These are phyloP conservation scores for Dendrolimus punctatus DNA, from an alignment of 1,140 invertebrate species.

Conservation along the genomic window DNA sequence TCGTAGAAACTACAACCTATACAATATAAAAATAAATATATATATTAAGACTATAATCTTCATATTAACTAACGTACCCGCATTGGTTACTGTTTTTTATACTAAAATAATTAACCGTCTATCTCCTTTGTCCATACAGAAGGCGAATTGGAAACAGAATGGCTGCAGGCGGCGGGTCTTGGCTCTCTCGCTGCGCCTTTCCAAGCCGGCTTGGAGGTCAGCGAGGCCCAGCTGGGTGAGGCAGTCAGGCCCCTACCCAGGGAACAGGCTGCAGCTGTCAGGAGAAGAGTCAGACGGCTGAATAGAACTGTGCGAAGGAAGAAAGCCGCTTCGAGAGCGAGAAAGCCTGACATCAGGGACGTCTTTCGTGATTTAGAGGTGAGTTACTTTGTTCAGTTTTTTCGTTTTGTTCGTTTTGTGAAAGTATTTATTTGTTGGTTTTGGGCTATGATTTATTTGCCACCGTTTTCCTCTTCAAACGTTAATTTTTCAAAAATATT, in stretches of 20 bases:
- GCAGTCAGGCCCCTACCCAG: conserved; percentile 66
- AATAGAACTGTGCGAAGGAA: conserved; percentile 84
- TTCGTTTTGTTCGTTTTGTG: background rate
- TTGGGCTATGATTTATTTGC: too few relatives aligned
- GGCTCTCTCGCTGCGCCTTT: conserved; percentile 63
- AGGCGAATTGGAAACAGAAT: conserved; percentile 69
- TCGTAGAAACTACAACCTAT: too few relatives aligned
- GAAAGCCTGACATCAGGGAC: conserved; percentile 83
- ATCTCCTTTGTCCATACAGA: conserved; percentile 41
- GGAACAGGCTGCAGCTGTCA: conserved; percentile 83
- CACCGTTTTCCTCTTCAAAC: too few relatives aligned
- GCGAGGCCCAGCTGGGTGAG: conserved; percentile 65
- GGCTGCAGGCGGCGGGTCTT: conserved; percentile 64
- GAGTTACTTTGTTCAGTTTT: conserved; percentile 11
- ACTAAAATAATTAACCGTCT: background rate
- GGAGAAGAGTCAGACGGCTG: conserved; percentile 81
- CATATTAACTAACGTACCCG: too few relatives aligned
- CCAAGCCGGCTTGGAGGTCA: conserved; percentile 62
- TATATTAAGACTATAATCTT: too few relatives aligned
- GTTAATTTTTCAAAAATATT: too few relatives aligned
- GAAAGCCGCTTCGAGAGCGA: conserved; percentile 68
- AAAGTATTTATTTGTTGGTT: too few relatives aligned
- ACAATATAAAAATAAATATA: too few relatives aligned
- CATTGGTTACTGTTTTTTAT: background rate
- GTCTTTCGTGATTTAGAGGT: conserved; percentile 85